Evolutionary conservation across 23 tunicate species (phyloP).

Genomic region (Oikopleura albicans): DNA sequence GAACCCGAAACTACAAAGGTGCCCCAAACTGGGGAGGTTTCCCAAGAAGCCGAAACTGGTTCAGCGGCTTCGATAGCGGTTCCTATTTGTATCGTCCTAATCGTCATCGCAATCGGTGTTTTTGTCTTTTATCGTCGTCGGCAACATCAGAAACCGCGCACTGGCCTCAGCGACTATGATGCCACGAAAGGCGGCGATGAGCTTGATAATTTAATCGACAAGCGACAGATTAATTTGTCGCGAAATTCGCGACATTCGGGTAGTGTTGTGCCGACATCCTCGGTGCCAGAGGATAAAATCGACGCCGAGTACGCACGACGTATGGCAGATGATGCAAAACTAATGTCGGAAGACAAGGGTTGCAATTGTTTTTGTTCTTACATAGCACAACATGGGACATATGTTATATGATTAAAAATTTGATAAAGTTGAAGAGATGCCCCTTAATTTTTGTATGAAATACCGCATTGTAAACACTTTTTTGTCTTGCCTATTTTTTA

Average conservation of each 20-base stretch:
- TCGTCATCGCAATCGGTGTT: not conserved
- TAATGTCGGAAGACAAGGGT: not conserved
- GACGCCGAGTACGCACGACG: not conserved
- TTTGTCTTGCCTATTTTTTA: too few relatives aligned
- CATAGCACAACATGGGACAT: too few relatives aligned
- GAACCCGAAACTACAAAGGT: too few relatives aligned
- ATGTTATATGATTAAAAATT: too few relatives aligned
- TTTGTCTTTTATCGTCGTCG: not conserved
- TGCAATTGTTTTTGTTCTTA: too few relatives aligned
- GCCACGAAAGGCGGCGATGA: not conserved
- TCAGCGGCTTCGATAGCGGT: not conserved
- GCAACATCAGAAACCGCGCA: not conserved
- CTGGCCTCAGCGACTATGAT: not conserved
- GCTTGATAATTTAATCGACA: not conserved
- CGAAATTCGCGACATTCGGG: not conserved
- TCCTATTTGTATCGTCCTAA: not conserved
- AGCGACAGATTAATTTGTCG: not conserved
- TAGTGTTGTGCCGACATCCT: not conserved
- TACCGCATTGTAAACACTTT: too few relatives aligned
- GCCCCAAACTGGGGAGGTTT: too few relatives aligned
- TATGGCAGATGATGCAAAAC: not conserved
- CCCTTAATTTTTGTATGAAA: too few relatives aligned
- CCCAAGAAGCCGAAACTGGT: too few relatives aligned
- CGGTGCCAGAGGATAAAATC: not conserved
- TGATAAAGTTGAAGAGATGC: too few relatives aligned